Evolutionary conservation across 2,113 vertebrate genomes (phyloP).

Genomic region (Bufo gargarizans): DNA sequence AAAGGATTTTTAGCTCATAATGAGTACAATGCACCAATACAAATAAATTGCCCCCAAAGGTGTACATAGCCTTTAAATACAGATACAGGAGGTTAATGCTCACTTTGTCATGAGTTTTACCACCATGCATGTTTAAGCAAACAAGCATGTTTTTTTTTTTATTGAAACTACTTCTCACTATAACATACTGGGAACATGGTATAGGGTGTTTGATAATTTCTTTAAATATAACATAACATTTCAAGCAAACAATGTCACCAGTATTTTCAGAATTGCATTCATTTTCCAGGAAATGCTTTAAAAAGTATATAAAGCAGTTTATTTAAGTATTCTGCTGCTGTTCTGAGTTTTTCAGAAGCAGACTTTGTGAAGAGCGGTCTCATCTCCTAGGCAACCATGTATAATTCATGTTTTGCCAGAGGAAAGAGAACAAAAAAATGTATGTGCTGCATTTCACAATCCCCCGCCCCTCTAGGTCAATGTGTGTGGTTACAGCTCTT

Average conservation of each 20-base stretch:
- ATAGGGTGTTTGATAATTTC: not conserved
- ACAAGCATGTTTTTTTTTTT: not conserved
- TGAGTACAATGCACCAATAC: no score
- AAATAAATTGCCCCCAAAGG: no score
- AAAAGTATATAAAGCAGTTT: conserved; percentile 52
- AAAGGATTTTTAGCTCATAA: no score
- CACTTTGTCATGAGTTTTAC: not conserved
- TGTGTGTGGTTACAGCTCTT: conserved; percentile 33
- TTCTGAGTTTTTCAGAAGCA: conserved; percentile 41
- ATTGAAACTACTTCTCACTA: not conserved
- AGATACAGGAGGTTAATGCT: no score
- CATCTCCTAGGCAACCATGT: conserved; percentile 52
- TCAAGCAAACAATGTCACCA: conserved; percentile 16
- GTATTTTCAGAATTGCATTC: conserved; percentile 21
- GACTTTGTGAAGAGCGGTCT: conserved; percentile 56
- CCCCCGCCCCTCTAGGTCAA: conserved; percentile 26
- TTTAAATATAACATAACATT: not conserved
- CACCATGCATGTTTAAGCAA: not conserved
- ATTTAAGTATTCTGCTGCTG: conserved; percentile 49
- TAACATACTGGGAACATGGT: not conserved
- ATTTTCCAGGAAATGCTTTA: conserved; percentile 39
- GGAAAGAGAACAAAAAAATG: conserved; percentile 47
- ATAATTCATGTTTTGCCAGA: conserved; percentile 54
- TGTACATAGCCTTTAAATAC: no score
- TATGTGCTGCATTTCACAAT: conserved; percentile 50